Evolutionary conservation across 2,888 invertebrate genomes (phyloP).

Genomic region (Falcaria lacertinaria): DNA sequence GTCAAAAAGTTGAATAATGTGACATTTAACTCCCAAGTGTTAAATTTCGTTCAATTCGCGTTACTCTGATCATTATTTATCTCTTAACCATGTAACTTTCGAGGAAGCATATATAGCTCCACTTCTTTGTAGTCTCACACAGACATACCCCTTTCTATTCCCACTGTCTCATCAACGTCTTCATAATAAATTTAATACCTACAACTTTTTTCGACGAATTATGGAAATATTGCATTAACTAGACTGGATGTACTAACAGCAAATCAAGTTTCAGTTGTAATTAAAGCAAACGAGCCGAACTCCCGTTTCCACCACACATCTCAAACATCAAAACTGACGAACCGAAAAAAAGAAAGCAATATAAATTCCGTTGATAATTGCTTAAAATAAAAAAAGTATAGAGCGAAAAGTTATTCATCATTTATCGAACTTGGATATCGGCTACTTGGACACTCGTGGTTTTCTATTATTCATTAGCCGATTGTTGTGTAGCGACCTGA

Average conservation of each 20-base stretch:
- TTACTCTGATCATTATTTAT: too few species aligned
- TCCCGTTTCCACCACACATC: background rate
- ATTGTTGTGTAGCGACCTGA: slow-evolving; percentile 66
- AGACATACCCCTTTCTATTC: too few species aligned
- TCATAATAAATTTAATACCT: too few species aligned
- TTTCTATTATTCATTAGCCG: slow-evolving; percentile 74
- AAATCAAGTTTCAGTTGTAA: background rate
- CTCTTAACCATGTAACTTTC: too few species aligned
- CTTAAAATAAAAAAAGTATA: slow-evolving; percentile 48
- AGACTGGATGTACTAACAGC: background rate
- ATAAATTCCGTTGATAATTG: slow-evolving; percentile 56
- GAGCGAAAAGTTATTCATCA: slow-evolving; percentile 67
- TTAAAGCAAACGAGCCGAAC: background rate
- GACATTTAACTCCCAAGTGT: too few species aligned
- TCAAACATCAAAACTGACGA: slow-evolving; percentile 2
- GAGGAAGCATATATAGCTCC: too few species aligned
- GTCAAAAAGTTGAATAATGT: too few species aligned
- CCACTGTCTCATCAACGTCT: too few species aligned
- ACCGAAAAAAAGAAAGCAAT: slow-evolving; percentile 33
- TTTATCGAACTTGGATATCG: slow-evolving; percentile 62
- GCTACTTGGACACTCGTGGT: slow-evolving; percentile 66
- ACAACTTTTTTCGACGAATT: too few species aligned
- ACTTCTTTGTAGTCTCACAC: too few species aligned
- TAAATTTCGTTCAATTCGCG: too few species aligned
- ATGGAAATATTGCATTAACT: too few species aligned